phyloP scores from a whole-genome alignment of 2,113 vertebrate genomes.

The Ariopsis seemanni region DNA sequence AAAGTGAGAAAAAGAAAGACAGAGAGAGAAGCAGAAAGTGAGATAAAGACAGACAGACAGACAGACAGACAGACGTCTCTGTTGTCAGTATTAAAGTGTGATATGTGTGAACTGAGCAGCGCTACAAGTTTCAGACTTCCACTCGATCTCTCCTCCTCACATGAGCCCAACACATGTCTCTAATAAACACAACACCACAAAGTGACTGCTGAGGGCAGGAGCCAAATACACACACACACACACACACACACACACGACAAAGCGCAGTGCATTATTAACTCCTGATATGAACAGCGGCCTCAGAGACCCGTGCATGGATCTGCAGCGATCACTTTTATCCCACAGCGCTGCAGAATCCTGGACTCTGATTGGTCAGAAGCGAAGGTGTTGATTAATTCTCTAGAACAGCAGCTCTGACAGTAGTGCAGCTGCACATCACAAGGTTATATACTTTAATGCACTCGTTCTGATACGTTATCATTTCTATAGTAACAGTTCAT shows the following conservation, averaged over 20 bases:
- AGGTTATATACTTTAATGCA: too few relatives aligned
- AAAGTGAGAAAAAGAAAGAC: neutral
- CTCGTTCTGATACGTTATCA: too few relatives aligned
- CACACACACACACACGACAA: neutral
- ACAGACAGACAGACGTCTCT: neutral
- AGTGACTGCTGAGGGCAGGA: slow-evolving; percentile 28
- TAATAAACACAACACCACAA: slow-evolving; percentile 45
- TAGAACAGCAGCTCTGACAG: neutral
- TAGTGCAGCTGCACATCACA: neutral
- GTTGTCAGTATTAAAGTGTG: neutral
- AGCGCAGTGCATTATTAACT: neutral
- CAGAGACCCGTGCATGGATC: neutral
- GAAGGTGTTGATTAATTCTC: neutral
- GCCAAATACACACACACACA: slow-evolving; percentile 31
- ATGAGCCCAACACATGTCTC: slow-evolving; percentile 30
- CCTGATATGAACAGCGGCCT: neutral
- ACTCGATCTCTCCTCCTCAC: slow-evolving; percentile 52
- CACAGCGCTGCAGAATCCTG: neutral
- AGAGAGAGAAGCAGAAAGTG: neutral
- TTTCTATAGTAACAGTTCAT: too few relatives aligned
- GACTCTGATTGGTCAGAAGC: neutral
- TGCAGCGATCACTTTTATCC: neutral
- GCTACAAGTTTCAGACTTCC: slow-evolving; percentile 58
- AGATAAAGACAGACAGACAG: neutral
- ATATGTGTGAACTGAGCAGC: slow-evolving; percentile 23